phyloP scores from a whole-genome alignment of 2,113 vertebrate species.

The Turnix velox region DNA sequence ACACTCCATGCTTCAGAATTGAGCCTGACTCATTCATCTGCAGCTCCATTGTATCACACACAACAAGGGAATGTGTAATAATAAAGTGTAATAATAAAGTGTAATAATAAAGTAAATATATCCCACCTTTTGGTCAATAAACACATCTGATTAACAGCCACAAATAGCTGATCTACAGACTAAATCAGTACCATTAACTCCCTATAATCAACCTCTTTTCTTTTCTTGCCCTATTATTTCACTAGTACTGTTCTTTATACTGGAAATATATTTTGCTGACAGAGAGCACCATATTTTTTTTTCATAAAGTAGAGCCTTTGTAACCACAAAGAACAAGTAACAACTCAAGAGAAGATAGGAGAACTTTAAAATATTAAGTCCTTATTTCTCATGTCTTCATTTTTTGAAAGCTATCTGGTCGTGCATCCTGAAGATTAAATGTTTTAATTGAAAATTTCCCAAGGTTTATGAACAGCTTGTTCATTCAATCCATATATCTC shows the following conservation, averaged over 20 bases:
- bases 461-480: neutral
- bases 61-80: neutral
- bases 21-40: neutral
- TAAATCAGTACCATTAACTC: neutral
- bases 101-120: neutral
- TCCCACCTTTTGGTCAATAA: no score
- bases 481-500: neutral
- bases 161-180: neutral
- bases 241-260: neutral
- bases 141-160: neutral
- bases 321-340: neutral
- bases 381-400: neutral
- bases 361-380: neutral
- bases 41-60: neutral
- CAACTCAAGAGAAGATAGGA: neutral
- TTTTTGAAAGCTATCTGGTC: neutral
- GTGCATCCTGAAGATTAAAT: neutral
- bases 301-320: neutral
- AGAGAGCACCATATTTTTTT: neutral
- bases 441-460: neutral
- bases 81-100: no score
- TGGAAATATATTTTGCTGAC: neutral
- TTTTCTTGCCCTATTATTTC: neutral
- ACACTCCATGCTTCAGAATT: neutral
- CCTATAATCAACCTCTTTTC: neutral